Base-by-base conservation (phyloP, 2,888 invertebrate genomes). In the Ellobium chinense region DNA sequence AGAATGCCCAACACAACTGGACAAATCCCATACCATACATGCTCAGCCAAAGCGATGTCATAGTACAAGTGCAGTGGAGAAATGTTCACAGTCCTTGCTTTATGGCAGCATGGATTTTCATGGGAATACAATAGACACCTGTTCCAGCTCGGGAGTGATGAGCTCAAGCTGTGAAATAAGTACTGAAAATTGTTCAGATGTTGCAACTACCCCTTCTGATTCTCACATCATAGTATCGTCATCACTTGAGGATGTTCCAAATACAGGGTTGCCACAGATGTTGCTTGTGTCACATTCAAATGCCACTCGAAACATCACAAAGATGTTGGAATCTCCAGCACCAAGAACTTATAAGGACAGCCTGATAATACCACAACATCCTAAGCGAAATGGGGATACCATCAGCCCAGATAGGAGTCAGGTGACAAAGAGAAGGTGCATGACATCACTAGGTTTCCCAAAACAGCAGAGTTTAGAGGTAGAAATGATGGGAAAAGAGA, bases 251-350 rank as follows among this genome's bases (percentile, higher is more conserved):
- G 58, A 73, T 74, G 5, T 46, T 29, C 54, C 69, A 29, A 29
- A 54, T 3, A 21, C 29, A 54, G 9, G 37, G n/a, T 68, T 46
- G 46, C 4, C 69, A n/a, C 4, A 9, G 7, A n/a, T 24, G n/a
- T 70, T n/a, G n/a, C 0, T 29, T 69, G n/a, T 31, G 1, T n/a
- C 54, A 7, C 34, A 21, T 31, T 70, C 56, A n/a, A 31, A n/a
- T 36, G 76, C 78, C 27, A 70, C 81, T 5, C 72, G 83, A 4
- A 83, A 84, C 72, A 83, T 84, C 58, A 78, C 82, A 9, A 80
- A 76, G 54, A 56, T 84, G 36, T 72, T 83, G 27, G 83, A 83
- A 78, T 83, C 80, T 14, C 83, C 84, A 24, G 29, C 37, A 5
- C 31, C 34, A 54, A 39, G 29, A n/a, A 12, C 21, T 27, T 62